A percentile compares a stretch with the other conserved stretches of the same genome.
Evolutionary conservation across 2,888 invertebrate genomes (phyloP).

Genomic region (Abrostola triplasia): DNA sequence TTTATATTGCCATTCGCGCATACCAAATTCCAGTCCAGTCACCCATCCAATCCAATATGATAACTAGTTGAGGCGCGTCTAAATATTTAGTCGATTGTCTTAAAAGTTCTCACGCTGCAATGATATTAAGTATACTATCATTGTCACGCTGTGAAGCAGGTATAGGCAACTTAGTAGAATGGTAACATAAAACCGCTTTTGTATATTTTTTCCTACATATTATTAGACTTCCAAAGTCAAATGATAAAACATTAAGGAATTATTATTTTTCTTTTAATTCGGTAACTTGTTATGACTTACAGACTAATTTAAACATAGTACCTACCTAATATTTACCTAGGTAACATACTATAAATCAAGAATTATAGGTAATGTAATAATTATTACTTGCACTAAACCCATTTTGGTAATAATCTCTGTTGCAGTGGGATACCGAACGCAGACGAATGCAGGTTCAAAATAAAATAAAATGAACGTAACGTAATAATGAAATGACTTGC

Average conservation of each 20-base stretch:
- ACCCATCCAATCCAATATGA: conserved; percentile 67
- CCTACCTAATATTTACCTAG: not conserved
- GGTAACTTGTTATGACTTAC: no score
- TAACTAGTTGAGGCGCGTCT: conserved; percentile 58
- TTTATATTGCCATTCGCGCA: conserved; percentile 69
- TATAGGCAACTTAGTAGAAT: no score
- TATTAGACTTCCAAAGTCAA: no score
- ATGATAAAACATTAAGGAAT: no score
- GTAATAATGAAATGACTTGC: conserved; percentile 81
- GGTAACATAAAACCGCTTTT: no score
- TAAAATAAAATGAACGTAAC: conserved; percentile 80
- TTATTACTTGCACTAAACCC: conserved; percentile 14
- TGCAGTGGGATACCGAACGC: conserved; percentile 51
- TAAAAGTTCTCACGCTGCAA: conserved; percentile 6
- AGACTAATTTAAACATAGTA: no score
- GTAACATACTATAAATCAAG: conserved; percentile 10
- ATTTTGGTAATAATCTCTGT: conserved; percentile 36
- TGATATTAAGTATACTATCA: not conserved
- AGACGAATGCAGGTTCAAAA: conserved; percentile 66
- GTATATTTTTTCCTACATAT: no score
- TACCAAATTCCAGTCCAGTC: conserved; percentile 65
- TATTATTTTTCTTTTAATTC: no score
- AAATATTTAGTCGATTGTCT: conserved; percentile 9
- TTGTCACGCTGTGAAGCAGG: not conserved
- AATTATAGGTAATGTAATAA: conserved; percentile 20